Conservation (phyloP, 2,113 vertebrate genomes). For the Jacana jacana region DNA sequence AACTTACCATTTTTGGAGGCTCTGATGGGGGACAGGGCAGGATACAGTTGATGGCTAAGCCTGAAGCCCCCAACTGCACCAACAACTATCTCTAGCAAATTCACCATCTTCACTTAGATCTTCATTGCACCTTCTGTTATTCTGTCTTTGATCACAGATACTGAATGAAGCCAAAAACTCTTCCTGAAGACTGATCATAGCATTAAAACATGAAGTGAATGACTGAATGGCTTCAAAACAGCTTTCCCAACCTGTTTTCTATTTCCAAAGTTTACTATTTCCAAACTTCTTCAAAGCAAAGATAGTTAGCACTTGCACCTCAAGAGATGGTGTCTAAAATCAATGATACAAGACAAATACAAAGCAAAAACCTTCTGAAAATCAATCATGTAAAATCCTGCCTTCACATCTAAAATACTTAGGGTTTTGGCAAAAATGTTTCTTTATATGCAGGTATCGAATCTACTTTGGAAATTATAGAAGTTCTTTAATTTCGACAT, state of each 20-base stretch:
- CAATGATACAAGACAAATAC: not conserved
- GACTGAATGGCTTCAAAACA: not conserved
- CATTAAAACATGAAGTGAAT: not conserved
- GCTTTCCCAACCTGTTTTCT: not conserved
- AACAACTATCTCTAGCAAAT: not conserved
- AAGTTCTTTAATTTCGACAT: not conserved
- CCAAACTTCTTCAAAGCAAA: not conserved
- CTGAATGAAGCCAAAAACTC: not conserved
- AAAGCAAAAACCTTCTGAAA: not conserved
- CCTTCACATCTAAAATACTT: not conserved
- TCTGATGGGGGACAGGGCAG: not conserved
- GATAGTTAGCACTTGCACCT: not conserved
- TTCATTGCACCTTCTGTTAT: not conserved
- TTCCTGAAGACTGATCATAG: not conserved
- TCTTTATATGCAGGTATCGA: not conserved
- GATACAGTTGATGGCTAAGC: not conserved
- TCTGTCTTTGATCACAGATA: not conserved
- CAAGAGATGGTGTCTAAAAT: not conserved
- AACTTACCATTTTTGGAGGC: not conserved
- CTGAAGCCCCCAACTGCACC: not conserved
- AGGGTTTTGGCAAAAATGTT: fast-evolving
- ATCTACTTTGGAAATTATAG: not conserved
- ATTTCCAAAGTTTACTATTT: not conserved
- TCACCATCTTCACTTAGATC: not conserved
- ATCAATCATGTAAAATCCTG: not conserved